phyloP scores from a whole-genome alignment of 2,113 vertebrate genomes.

The Noctilio leporinus region DNA sequence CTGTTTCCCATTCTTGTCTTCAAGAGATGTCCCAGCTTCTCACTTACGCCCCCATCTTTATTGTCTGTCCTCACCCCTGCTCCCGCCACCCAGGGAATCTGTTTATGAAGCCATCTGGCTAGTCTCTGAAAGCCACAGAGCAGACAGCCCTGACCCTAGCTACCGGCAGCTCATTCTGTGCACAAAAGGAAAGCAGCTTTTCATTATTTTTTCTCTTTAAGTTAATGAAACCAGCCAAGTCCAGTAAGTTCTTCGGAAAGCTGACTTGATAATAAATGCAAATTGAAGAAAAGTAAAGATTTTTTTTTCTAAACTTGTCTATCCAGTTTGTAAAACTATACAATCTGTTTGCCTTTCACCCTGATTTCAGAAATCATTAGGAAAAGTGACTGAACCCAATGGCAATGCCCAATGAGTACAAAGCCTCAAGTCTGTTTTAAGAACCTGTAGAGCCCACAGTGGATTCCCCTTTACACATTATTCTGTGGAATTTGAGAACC shows the following conservation, averaged over 20 bases:
- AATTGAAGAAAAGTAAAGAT: neutral
- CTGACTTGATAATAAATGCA: neutral
- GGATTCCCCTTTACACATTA: neutral
- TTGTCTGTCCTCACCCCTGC: constrained; percentile 47
- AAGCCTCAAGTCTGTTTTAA: neutral
- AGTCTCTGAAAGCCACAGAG: constrained; percentile 69
- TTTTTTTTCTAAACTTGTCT: neutral
- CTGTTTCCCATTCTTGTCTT: constrained; percentile 16
- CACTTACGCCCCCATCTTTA: constrained; percentile 33
- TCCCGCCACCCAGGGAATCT: constrained; percentile 66
- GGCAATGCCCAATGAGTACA: neutral
- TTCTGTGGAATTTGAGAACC: neutral
- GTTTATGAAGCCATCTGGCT: constrained; percentile 77
- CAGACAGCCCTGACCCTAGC: constrained; percentile 57
- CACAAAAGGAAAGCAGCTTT: constrained; percentile 56
- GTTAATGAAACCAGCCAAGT: neutral
- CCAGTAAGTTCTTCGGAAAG: neutral
- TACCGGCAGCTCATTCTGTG: constrained; percentile 67
- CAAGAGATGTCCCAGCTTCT: constrained; percentile 51
- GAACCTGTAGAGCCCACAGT: neutral
- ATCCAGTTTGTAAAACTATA: neutral
- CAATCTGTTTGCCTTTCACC: neutral
- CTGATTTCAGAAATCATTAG: neutral
- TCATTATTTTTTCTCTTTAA: constrained; percentile 49
- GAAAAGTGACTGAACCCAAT: neutral